These are phyloP conservation scores for Heloderma charlesbogerti DNA, from an alignment of 2,113 vertebrate genomes.

Conservation along the genomic window DNA sequence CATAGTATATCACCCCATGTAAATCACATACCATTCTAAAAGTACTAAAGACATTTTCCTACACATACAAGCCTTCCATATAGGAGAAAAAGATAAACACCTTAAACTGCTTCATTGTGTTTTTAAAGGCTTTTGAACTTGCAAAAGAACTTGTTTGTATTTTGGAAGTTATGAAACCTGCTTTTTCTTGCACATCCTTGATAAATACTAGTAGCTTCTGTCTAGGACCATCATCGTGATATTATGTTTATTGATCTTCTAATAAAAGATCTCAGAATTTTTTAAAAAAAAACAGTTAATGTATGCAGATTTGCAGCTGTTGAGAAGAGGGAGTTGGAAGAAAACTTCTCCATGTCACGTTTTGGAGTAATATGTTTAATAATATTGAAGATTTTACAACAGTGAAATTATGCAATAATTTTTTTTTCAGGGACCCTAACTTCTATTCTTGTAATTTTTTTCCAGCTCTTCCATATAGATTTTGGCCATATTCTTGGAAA, in stretches of 20 bases:
- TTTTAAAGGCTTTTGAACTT: not conserved
- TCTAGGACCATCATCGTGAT: not conserved
- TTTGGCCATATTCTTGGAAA: conserved; percentile 99
- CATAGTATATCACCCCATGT: not conserved
- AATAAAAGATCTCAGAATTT: not conserved
- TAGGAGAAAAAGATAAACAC: not conserved
- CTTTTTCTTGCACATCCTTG: not conserved
- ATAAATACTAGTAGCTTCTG: not conserved
- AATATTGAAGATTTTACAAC: not conserved
- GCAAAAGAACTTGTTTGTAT: not conserved
- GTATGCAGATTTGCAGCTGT: not conserved
- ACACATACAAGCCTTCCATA: not conserved
- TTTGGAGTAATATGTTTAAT: conserved; percentile 11
- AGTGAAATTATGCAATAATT: conserved; percentile 10
- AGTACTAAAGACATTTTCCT: not conserved
- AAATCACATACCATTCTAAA: not conserved
- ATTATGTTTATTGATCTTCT: not conserved
- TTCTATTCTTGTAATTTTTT: conserved; percentile 40
- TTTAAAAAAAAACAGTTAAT: not conserved
- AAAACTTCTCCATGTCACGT: rapidly evolving
- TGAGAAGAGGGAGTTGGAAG: not conserved
- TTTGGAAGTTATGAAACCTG: not conserved
- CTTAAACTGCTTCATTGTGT: not conserved
- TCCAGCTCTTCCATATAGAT: conserved; percentile 98
- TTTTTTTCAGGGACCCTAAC: not conserved